Conservation (phyloP, 2,113 vertebrate species). For the Puma concolor region DNA sequence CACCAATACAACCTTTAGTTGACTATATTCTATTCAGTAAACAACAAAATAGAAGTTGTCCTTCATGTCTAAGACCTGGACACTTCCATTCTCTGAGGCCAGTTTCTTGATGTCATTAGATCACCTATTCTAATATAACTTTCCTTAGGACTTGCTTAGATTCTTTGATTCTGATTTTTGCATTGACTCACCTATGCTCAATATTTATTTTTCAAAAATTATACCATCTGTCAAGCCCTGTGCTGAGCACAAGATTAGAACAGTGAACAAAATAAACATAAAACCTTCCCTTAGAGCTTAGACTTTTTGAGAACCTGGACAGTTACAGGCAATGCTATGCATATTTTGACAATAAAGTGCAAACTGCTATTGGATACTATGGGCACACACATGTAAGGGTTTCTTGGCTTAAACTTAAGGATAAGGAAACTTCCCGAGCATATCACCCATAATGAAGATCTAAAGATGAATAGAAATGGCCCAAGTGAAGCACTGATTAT, state of each 20-base stretch:
- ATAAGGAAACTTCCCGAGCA: background rate
- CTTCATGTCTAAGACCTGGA: background rate
- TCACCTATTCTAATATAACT: background rate
- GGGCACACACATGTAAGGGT: background rate
- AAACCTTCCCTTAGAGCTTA: too few relatives aligned
- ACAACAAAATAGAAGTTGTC: background rate
- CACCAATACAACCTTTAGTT: background rate
- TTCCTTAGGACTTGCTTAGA: background rate
- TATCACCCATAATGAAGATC: background rate
- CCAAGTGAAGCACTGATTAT: background rate
- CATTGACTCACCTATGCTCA: background rate
- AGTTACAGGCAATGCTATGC: background rate
- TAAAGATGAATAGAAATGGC: background rate
- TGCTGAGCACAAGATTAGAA: background rate
- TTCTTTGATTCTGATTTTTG: background rate
- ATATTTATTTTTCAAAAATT: background rate
- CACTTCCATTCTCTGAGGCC: background rate
- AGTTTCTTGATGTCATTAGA: background rate
- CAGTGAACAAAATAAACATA: background rate
- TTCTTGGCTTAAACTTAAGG: background rate
- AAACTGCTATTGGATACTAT: background rate
- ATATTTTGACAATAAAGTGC: background rate
- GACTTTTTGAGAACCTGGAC: background rate
- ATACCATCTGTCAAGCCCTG: background rate
- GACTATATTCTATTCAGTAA: background rate